Conservation (phyloP, 2,888 invertebrate species). For the Melieria crassipennis region DNA sequence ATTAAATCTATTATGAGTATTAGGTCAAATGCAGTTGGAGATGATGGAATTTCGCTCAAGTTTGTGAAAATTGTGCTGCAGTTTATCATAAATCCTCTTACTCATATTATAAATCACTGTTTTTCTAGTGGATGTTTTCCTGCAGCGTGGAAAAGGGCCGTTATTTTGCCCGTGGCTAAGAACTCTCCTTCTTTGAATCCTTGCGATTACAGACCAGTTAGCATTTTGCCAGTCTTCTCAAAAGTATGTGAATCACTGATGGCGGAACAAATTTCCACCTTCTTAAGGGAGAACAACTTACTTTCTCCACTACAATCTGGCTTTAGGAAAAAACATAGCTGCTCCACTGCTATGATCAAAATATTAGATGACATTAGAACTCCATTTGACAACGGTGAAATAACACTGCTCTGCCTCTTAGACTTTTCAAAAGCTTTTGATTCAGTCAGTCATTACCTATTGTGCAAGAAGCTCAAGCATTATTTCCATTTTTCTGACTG, state of each 20-base stretch:
- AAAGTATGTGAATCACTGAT: constrained; percentile 13
- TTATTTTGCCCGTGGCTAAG: constrained; percentile 1
- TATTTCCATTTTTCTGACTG: not conserved
- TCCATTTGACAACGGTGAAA: constrained; percentile 7
- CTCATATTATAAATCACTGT: no score
- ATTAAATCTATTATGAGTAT: no score
- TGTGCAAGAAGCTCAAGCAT: not conserved
- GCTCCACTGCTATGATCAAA: constrained; percentile 21
- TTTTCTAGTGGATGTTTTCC: not conserved
- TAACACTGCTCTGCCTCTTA: constrained; percentile 20
- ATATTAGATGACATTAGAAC: constrained; percentile 15
- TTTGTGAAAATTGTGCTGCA: no score
- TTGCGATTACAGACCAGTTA: constrained; percentile 1
- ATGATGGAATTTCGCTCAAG: no score
- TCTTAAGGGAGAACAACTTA: constrained; percentile 1
- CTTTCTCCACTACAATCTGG: constrained; percentile 16
- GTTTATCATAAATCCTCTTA: no score
- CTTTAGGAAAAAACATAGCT: constrained; percentile 17
- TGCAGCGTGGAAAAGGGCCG: not conserved
- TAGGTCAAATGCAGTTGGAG: no score
- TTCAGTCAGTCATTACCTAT: not conserved
- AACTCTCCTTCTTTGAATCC: not conserved
- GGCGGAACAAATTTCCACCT: not conserved
- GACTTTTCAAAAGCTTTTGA: constrained; percentile 25
- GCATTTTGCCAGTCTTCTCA: not conserved